Evolutionary conservation across 2,797 vertebrate species (phyloP).

Genomic region (Gephyroberyx darwinii): DNA sequence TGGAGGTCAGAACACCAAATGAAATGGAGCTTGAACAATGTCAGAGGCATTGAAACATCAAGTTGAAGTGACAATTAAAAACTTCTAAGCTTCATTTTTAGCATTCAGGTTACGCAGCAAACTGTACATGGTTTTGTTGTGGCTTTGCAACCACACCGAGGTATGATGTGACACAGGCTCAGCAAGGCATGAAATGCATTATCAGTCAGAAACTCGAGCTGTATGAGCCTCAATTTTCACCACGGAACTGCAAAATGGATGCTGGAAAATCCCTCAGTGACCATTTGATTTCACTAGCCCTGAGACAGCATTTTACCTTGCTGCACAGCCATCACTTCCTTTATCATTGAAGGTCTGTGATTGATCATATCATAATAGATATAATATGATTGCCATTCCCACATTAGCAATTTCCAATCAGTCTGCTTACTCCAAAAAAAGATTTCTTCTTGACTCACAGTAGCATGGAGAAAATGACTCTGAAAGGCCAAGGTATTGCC

Average conservation of each 20-base stretch:
- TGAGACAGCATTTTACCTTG: neutral
- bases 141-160: neutral
- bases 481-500: conserved; percentile 49
- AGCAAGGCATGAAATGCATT: neutral
- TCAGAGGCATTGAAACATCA: no score
- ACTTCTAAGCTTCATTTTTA: neutral
- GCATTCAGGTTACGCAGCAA: neutral
- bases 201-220: neutral
- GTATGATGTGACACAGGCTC: neutral
- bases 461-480: conserved; percentile 18
- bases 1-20: no score
- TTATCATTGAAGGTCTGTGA: neutral
- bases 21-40: no score
- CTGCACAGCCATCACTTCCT: neutral
- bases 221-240: neutral
- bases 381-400: neutral
- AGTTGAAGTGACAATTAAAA: neutral
- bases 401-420: neutral
- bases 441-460: neutral
- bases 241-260: neutral
- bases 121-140: neutral
- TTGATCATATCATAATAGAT: neutral
- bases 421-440: neutral
- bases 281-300: neutral
- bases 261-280: neutral